Conservation (phyloP, 2,888 invertebrate genomes). For the Epirrhoe alternata region DNA sequence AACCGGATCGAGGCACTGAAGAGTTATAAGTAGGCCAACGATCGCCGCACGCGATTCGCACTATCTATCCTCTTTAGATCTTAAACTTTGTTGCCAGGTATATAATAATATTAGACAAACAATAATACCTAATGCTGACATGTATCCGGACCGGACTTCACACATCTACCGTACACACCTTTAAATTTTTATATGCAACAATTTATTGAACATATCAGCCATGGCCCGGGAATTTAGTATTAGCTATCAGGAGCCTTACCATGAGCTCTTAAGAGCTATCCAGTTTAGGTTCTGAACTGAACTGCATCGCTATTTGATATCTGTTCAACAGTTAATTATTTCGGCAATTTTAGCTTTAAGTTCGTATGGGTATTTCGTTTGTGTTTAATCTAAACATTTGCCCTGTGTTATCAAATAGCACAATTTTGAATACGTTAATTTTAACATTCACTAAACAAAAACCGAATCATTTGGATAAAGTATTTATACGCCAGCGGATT, state of each 20-base stretch:
- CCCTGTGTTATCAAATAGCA: no score
- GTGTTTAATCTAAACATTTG: no score
- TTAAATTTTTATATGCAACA: no score
- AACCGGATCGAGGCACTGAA: conserved; percentile 53
- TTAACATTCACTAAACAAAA: background rate
- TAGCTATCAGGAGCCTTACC: no score
- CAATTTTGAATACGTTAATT: background rate
- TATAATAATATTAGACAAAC: background rate
- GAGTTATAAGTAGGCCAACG: conserved; percentile 64
- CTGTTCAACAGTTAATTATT: no score
- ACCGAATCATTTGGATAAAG: background rate
- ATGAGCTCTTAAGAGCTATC: no score
- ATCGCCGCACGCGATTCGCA: conserved; percentile 61
- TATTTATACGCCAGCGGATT: conserved; percentile 5
- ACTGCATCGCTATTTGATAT: no score
- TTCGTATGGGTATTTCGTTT: no score
- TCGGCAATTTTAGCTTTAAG: no score
- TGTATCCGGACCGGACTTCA: background rate
- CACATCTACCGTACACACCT: background rate
- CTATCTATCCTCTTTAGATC: conserved; percentile 5
- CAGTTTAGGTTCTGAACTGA: no score
- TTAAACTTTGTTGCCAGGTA: background rate
- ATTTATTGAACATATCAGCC: no score
- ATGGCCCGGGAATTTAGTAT: no score
- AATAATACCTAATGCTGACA: background rate